Conservation (phyloP, 2,888 invertebrate species). For the Chouioia cunea region DNA sequence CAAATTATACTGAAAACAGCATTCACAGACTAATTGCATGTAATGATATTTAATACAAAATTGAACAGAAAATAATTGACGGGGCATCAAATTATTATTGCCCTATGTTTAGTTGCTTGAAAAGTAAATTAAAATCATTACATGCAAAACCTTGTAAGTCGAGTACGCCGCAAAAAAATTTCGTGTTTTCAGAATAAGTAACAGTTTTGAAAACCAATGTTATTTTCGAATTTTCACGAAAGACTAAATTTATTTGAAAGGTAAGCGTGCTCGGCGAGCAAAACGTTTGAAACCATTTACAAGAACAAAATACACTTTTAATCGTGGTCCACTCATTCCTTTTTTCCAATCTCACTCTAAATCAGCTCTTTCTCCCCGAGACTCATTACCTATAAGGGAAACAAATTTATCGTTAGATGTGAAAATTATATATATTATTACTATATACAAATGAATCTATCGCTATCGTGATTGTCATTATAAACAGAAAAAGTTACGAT, state of each 20-base stretch:
- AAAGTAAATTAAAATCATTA: conserved; percentile 28
- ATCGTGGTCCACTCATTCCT: conserved; percentile 32
- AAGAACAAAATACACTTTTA: conserved; percentile 25
- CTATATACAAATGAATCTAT: conserved; percentile 64
- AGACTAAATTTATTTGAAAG: not conserved
- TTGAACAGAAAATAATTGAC: not conserved
- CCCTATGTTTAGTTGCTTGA: conserved; percentile 5
- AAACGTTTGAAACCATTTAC: not conserved
- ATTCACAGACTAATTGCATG: conserved; percentile 2
- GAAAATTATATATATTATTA: conserved; percentile 60
- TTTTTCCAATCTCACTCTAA: conserved; percentile 35
- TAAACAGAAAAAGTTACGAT: conserved; percentile 57
- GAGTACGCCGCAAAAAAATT: conserved; percentile 25
- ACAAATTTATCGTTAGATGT: conserved; percentile 68
- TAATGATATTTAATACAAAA: conserved; percentile 35
- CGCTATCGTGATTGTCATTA: conserved; percentile 65
- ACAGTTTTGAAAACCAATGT: conserved; percentile 4
- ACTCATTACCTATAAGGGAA: conserved; percentile 45
- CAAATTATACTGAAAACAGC: too few species aligned
- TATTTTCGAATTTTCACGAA: conserved; percentile 11
- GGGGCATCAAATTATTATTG: conserved; percentile 17
- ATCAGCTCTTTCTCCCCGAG: conserved; percentile 41
- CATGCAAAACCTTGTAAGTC: conserved; percentile 35
- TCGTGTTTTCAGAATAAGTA: conserved; percentile 15
- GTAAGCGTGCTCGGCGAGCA: conserved; percentile 19